Evolutionary conservation across 2,888 invertebrate species (phyloP).

Genomic region (Hipparchia semele): DNA sequence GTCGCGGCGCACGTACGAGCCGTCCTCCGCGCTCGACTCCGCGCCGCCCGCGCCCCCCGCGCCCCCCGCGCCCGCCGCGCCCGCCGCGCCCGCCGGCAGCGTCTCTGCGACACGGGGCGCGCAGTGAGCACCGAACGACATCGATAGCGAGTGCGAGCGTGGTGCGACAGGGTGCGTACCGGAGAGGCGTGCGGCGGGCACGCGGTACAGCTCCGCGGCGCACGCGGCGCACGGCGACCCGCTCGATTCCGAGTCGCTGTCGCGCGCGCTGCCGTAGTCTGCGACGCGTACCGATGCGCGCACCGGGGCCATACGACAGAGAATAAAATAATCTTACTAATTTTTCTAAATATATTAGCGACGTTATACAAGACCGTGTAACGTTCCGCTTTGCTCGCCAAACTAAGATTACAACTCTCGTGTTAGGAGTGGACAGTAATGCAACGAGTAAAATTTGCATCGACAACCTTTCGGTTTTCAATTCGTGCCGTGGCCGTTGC

Average conservation of each 20-base stretch:
- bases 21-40: conserved; percentile 63
- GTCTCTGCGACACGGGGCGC: conserved; percentile 49
- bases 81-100: conserved; percentile 46
- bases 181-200: conserved; percentile 60
- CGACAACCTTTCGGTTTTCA: too few species aligned
- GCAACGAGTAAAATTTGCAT: too few species aligned
- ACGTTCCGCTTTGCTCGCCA: too few species aligned
- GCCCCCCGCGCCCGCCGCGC: conserved; percentile 39
- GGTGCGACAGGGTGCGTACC: conserved; percentile 53
- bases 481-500: too few species aligned
- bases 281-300: conserved; percentile 3
- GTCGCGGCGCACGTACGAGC: conserved; percentile 48
- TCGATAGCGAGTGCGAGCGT: conserved; percentile 61
- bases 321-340: not conserved
- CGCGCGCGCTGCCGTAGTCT: conserved; percentile 55
- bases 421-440: too few species aligned
- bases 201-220: conserved; percentile 61
- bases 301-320: too few species aligned
- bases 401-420: too few species aligned
- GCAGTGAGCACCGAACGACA: conserved; percentile 61
- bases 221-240: conserved; percentile 74
- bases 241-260: conserved; percentile 72
- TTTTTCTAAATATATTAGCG: too few species aligned
- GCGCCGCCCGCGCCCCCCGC: conserved; percentile 38
- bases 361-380: too few species aligned